phyloP scores from a whole-genome alignment of 2,797 vertebrate genomes.

The Mormyrops boulengeri region DNA sequence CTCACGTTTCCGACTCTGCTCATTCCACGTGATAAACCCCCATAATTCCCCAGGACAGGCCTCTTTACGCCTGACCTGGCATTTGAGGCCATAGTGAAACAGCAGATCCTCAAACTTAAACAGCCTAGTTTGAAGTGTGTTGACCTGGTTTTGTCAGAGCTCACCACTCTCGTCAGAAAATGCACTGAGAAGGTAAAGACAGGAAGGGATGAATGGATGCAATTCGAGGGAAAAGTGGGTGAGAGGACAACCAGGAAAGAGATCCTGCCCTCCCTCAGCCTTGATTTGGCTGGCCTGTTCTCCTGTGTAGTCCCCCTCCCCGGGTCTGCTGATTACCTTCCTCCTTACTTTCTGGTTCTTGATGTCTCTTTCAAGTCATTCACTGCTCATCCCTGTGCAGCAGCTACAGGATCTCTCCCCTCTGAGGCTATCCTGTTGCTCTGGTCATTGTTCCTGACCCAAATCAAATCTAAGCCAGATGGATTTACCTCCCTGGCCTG shows the following conservation, averaged over 20 bases:
- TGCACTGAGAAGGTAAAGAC: conserved; percentile 79
- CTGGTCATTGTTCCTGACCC: not conserved
- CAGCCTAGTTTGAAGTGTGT: conserved; percentile 87
- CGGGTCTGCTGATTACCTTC: not conserved
- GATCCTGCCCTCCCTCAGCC: not conserved
- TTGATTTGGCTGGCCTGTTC: not conserved
- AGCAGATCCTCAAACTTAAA: conserved; percentile 87
- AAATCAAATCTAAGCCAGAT: not conserved
- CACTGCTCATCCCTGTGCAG: not conserved
- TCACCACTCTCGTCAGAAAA: conserved; percentile 79
- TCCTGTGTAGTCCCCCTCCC: not conserved
- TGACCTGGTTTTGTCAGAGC: conserved; percentile 83
- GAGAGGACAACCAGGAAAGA: not conserved
- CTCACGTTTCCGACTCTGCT: not conserved
- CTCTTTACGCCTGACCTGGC: conserved; percentile 87
- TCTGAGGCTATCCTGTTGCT: not conserved
- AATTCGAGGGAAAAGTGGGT: conserved; percentile 14
- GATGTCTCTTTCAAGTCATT: not conserved
- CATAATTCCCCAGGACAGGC: conserved; percentile 67
- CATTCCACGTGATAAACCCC: not conserved
- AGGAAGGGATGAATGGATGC: not conserved
- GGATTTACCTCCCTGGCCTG: not conserved
- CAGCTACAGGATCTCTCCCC: not conserved
- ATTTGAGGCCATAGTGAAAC: conserved; percentile 91
- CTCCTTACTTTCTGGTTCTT: not conserved